Percentiles rank a stretch among this genome's conserved stretches.
Evolutionary conservation across 2,113 vertebrate species (phyloP).

Genomic region (Strigops habroptila): DNA sequence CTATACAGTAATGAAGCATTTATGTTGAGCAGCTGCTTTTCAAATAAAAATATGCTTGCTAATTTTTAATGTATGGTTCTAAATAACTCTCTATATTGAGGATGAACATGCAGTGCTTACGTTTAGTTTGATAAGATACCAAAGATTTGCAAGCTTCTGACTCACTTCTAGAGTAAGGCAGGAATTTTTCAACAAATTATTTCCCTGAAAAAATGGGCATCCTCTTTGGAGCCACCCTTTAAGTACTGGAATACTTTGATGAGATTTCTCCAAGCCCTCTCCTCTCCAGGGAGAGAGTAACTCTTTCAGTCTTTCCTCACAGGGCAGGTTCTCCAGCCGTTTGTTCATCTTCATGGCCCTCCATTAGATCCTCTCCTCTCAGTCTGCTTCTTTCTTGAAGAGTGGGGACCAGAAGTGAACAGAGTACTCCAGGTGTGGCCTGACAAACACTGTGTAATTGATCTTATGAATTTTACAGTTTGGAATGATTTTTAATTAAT

Average conservation of each 20-base stretch:
- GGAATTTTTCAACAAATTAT: background rate
- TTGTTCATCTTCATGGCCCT: background rate
- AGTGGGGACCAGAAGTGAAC: background rate
- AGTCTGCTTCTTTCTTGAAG: fast-evolving
- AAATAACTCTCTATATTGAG: background rate
- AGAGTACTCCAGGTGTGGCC: background rate
- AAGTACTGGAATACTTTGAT: background rate
- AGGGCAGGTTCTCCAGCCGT: background rate
- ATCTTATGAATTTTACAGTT: background rate
- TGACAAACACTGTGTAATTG: background rate
- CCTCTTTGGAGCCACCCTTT: background rate
- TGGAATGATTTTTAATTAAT: background rate
- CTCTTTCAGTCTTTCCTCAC: background rate
- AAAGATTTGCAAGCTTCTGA: background rate
- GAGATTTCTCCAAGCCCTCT: background rate
- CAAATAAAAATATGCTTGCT: background rate
- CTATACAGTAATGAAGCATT: background rate
- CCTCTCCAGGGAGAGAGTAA: background rate
- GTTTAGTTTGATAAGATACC: background rate
- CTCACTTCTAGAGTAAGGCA: background rate
- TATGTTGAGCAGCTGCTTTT: background rate
- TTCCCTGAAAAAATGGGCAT: background rate
- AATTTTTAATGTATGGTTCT: background rate
- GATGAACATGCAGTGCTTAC: background rate
- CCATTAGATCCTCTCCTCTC: background rate